Conservation (phyloP, 1,140 invertebrate species). For the Rhyzopertha dominica region DNA sequence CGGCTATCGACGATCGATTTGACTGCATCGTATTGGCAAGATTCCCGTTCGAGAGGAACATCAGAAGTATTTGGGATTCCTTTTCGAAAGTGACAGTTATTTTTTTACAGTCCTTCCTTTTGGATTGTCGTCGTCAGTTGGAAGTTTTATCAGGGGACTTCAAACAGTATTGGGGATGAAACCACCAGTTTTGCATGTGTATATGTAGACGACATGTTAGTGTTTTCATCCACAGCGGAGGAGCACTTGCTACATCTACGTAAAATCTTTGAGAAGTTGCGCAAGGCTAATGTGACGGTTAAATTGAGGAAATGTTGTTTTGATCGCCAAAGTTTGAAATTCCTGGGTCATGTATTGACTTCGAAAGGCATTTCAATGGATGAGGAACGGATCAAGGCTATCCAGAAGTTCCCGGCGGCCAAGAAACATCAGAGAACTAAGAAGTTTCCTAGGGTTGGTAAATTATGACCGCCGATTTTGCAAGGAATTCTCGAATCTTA, state of each 20-base stretch:
- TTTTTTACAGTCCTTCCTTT: conserved; percentile 10
- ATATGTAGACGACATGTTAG: conserved; percentile 11
- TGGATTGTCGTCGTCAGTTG: not conserved
- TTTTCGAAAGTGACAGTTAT: conserved; percentile 1
- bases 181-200: not conserved
- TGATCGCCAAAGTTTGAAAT: conserved; percentile 24
- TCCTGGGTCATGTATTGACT: conserved; percentile 1
- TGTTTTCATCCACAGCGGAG: conserved; percentile 1
- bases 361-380: not conserved
- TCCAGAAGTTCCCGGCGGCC: conserved; percentile 6
- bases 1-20: conserved; percentile 8
- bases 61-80: conserved; percentile 10
- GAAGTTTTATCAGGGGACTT: conserved; percentile 5
- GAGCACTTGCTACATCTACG: conserved; percentile 2
- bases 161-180: conserved; percentile 3
- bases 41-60: conserved; percentile 1
- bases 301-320: too few species aligned
- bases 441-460: conserved; percentile 6
- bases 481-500: conserved; percentile 6
- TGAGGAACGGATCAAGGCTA: not conserved
- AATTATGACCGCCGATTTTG: conserved; percentile 10
- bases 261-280: conserved; percentile 9
- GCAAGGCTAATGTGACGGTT: not conserved
- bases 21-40: conserved; percentile 13
- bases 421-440: conserved; percentile 7